Conservation (phyloP, 2,888 invertebrate species). For the Ramazzottius varieornatus region DNA sequence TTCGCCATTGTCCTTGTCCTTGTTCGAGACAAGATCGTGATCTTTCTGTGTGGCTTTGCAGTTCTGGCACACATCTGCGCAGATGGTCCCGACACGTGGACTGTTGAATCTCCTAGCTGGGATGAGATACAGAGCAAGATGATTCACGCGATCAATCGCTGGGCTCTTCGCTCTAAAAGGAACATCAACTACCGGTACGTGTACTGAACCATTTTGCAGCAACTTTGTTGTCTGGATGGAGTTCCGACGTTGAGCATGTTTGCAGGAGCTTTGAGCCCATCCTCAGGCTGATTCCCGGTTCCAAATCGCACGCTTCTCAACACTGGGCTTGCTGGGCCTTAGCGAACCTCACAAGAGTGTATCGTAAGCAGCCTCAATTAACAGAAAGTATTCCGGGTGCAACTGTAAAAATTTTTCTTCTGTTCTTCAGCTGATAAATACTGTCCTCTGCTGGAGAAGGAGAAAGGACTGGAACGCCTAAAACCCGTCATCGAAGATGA, state of each 20-base stretch:
- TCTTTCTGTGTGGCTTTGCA: no score
- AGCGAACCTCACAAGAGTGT: constrained; percentile 73
- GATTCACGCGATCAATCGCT: constrained; percentile 52
- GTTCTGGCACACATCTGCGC: constrained; percentile 82
- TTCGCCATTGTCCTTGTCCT: no score
- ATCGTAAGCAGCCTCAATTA: constrained; percentile 39
- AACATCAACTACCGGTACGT: constrained; percentile 63
- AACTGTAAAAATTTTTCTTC: neutral
- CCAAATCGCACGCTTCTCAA: constrained; percentile 66
- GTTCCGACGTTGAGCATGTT: no score
- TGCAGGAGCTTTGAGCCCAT: constrained; percentile 45
- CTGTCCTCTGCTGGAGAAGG: constrained; percentile 55
- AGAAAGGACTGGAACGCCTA: constrained; percentile 52
- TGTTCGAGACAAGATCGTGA: no score
- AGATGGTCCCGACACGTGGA: constrained; percentile 63
- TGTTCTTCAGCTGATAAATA: constrained; percentile 56
- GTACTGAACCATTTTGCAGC: no score
- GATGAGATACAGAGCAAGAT: constrained; percentile 44
- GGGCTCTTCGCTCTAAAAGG: constrained; percentile 58
- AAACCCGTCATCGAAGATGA: constrained; percentile 22
- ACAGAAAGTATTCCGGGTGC: neutral
- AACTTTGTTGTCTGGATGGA: no score
- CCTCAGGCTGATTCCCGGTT: constrained; percentile 42
- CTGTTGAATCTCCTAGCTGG: constrained; percentile 39
- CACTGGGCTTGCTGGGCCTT: constrained; percentile 94